Conservation (phyloP, 2,888 invertebrate species). For the Galerucella calmariensis region DNA sequence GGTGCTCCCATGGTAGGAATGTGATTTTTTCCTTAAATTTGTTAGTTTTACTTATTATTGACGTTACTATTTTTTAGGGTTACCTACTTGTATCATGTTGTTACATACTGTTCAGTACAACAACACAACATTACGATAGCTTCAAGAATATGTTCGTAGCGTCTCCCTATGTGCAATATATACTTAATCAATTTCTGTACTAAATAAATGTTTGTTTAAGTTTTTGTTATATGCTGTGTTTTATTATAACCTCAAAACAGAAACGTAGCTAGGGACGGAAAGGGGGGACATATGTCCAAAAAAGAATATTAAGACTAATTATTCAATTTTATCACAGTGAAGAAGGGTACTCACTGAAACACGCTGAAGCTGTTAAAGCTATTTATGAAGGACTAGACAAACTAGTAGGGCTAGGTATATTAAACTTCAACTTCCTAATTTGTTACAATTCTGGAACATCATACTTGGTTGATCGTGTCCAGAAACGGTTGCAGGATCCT, state of each 20-base stretch:
- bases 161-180: constrained; percentile 63
- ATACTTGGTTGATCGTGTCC: no score
- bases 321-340: no score
- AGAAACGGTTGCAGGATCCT: no score
- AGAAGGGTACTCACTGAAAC: no score
- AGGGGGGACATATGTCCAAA: no score
- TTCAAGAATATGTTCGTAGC: constrained; percentile 59
- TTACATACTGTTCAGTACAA: constrained; percentile 64
- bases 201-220: constrained; percentile 47
- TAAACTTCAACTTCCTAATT: no score
- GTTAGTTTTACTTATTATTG: constrained; percentile 60
- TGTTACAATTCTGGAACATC: no score
- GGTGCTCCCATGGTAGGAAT: constrained; percentile 63
- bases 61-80: constrained; percentile 55
- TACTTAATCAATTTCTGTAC: constrained; percentile 55
- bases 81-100: constrained; percentile 60
- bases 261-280: no score
- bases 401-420: no score
- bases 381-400: no score
- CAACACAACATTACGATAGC: constrained; percentile 58
- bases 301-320: no score
- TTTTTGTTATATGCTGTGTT: constrained; percentile 41
- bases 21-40: constrained; percentile 63
- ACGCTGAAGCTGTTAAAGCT: no score
- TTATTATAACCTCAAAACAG: neutral